Base-by-base conservation (phyloP, 2,113 vertebrate species). In the Forbesichthys agassizii region DNA sequence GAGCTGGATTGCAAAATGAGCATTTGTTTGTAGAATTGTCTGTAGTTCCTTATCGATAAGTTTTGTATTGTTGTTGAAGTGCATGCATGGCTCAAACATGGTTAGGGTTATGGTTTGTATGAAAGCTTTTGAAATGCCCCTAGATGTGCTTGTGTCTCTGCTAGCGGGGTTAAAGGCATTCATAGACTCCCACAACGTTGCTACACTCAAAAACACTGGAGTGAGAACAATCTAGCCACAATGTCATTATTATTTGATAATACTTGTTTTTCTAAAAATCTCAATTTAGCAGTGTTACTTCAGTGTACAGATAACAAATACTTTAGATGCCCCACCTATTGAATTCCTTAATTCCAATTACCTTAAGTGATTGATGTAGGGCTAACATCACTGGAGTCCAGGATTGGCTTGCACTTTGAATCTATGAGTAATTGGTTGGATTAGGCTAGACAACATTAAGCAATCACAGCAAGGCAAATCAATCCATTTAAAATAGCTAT, bases 401-500 rank as follows among this genome's bases (percentile, higher is more conserved):
- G 9, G 36, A 5, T 33, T 52, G 27, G 48, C 5, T 4, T 54
- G 52, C 6, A 49, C 51, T 53, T 7, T 0, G 4, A 71, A 36
- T 46, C 18, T 3, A 14, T 4, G 54, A 58, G 61, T 71, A 33
- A 48, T 53, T 18, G n/a, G 56, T 71, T n/a, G 7, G 33, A 52
- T 53, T 54, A 20, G 55, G 11, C 11, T 13, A 42, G 54, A 68
- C 57, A 60, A 47, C 33, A 52, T 10, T 64, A 46, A 42, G 54
- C 48, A 64, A 0, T 0, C 0, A 48, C 48, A 14, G 20, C 42
- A 57, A 27, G 61, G 49, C 49, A 57, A 69, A 69, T 0, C 4
- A 55, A 65, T 54, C 48, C 3, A 52, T 65, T 70, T 55, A 33
- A 46, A 62, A 11, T 33, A n/a, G 47, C 12, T 59, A 4, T 59